A percentile compares a stretch with the other conserved stretches of the same genome.
These are phyloP conservation scores for Iphiclides podalirius DNA, from an alignment of 2,888 invertebrate genomes.

Conservation along the genomic window DNA sequence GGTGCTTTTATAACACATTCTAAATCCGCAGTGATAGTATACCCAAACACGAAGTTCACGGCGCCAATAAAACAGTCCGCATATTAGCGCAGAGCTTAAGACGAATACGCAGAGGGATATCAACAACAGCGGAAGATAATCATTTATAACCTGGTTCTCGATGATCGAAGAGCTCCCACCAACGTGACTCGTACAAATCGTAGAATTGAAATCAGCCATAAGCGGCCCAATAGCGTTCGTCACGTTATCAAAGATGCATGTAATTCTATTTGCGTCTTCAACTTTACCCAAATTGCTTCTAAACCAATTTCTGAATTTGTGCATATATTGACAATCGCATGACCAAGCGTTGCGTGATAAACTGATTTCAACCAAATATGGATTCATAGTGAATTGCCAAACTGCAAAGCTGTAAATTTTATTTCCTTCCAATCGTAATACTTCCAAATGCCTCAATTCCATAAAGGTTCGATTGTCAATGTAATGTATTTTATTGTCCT, in stretches of 20 bases:
- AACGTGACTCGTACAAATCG: conserved; percentile 86
- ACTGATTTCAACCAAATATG: conserved; percentile 92
- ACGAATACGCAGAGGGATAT: conserved; percentile 89
- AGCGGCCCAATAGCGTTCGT: conserved; percentile 85
- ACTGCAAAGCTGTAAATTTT: conserved; percentile 89
- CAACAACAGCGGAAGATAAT: conserved; percentile 88
- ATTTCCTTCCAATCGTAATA: conserved; percentile 92
- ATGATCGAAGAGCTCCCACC: conserved; percentile 87
- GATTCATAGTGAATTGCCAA: conserved; percentile 91
- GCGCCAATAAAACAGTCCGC: conserved; percentile 89
- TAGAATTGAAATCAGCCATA: conserved; percentile 88
- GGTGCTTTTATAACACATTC: conserved; percentile 92
- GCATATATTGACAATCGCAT: conserved; percentile 92
- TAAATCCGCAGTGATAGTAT: conserved; percentile 90
- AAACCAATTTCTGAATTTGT: conserved; percentile 89
- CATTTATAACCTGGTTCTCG: conserved; percentile 88
- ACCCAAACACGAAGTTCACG: conserved; percentile 92
- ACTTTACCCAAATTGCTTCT: conserved; percentile 89
- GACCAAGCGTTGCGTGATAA: conserved; percentile 93
- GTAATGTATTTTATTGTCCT: conserved; percentile 89
- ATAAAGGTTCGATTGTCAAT: conserved; percentile 93
- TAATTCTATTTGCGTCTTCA: conserved; percentile 87
- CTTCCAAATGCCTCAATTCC: conserved; percentile 89
- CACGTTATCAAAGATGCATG: conserved; percentile 87
- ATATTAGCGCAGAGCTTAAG: conserved; percentile 86